Base-by-base conservation (phyloP, 2,797 vertebrate species). In the Enteromius anoplus region DNA sequence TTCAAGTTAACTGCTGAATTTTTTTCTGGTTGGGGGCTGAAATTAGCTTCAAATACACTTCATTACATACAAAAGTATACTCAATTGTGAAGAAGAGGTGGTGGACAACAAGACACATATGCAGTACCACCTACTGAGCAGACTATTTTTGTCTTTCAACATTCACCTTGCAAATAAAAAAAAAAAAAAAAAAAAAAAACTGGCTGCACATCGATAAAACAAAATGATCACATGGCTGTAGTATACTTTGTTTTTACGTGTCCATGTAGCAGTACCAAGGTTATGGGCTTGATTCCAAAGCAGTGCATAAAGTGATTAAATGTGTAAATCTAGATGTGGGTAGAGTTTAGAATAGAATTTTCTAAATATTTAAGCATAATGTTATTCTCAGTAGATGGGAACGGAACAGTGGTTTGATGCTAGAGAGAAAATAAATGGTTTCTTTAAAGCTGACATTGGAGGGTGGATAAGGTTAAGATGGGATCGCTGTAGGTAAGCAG, bases 391-490 rank as follows among this genome's bases (percentile, higher is more conserved):
- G n/a, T 45, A 45, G n/a, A 69, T 69, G n/a, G 66, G 1, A 42
- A 42, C 12, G 1, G 60, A 64, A 7, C 62, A 64, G 29, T 17
- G 47, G n/a, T 45, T 47, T 47, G 12, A 70, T 49, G n/a, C 42
- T 73, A 6, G 14, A 29, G 17, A 73, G 70, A 51, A 51, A 53
- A 73, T 12, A 73, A 53, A 34, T 11, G 45, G 45, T 12, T 73
- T 73, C 1, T 53, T 64, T 53, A 26, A 47, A 49, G n/a, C 42
- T 47, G 14, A 17, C 15, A 47, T 71, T 29, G 23, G 68, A 23
- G 60, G 60, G 14, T 64, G 60, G 62, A 32, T 32, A 32, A 70
- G 68, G 42, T 34, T 73, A 32, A 73, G 47, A 73, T 73, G 47
- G 42, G n/a, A 47, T 26, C 29, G 42, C 23, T 71, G 69, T 47